phyloP scores from a whole-genome alignment of 2,797 vertebrate genomes.

The Notoglanidium macrostoma region DNA sequence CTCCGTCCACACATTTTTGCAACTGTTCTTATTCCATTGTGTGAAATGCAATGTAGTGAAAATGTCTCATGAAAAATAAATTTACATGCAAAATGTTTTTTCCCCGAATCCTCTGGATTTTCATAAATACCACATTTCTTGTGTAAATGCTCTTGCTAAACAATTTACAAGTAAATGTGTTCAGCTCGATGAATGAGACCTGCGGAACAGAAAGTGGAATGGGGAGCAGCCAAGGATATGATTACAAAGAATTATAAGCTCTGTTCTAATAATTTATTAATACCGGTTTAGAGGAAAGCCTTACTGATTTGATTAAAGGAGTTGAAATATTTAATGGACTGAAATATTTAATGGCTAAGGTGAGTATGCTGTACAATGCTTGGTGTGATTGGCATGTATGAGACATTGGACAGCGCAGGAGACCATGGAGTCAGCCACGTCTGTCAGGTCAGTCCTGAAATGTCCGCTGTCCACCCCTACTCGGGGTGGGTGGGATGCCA shows the following conservation, averaged over 20 bases:
- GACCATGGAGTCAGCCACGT: not conserved
- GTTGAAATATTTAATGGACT: slow-evolving; percentile 28
- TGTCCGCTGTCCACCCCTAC: slow-evolving; percentile 30
- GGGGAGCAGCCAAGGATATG: not conserved
- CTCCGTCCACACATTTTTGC: not conserved
- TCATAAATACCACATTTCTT: not conserved
- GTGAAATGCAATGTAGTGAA: not conserved
- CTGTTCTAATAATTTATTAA: slow-evolving; percentile 28
- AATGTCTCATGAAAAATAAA: not conserved
- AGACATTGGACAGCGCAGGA: slow-evolving; percentile 1
- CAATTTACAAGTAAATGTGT: not conserved
- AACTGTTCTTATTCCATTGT: not conserved
- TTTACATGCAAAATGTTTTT: not conserved
- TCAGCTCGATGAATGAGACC: slow-evolving; percentile 2
- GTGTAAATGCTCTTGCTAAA: slow-evolving; percentile 8
- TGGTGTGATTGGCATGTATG: slow-evolving; percentile 11
- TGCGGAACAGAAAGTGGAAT: not conserved
- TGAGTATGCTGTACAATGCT: not conserved
- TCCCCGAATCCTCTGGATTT: not conserved
- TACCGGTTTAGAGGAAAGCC: not conserved
- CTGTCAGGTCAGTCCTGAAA: not conserved
- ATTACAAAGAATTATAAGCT: slow-evolving; percentile 23
- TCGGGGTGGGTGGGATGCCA: slow-evolving; percentile 37
- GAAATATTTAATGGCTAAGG: slow-evolving; percentile 24
- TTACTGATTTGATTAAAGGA: not conserved